Evolutionary conservation across 2,888 invertebrate species (phyloP).

Genomic region (Arenicola marina): DNA sequence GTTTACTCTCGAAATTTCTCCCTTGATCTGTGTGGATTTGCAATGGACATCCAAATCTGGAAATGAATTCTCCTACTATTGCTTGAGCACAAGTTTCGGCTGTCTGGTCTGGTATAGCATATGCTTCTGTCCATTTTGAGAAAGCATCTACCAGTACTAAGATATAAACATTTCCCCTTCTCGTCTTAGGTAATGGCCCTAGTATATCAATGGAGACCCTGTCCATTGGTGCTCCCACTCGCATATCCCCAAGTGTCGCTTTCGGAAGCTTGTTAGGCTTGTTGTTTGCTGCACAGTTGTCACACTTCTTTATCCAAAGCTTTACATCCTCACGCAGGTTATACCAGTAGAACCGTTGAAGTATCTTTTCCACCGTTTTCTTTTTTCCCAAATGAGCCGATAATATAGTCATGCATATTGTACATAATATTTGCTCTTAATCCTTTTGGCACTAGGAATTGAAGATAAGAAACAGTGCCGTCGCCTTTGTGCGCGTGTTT

Average conservation of each 20-base stretch:
- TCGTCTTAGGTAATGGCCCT: constrained; percentile 11
- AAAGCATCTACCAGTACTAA: constrained; percentile 12
- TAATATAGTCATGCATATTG: too few species aligned
- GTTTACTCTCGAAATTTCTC: not conserved
- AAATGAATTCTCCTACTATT: too few species aligned
- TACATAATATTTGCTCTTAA: too few species aligned
- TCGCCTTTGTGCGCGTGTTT: too few species aligned
- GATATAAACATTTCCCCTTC: not conserved
- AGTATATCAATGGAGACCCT: constrained; percentile 1
- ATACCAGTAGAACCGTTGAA: not conserved
- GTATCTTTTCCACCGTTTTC: not conserved
- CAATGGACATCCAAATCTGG: too few species aligned
- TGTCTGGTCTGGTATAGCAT: not conserved
- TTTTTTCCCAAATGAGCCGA: too few species aligned
- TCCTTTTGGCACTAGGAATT: too few species aligned
- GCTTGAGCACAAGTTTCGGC: too few species aligned
- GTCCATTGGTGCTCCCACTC: constrained; percentile 18
- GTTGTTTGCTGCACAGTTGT: constrained; percentile 7
- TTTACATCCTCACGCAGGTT: too few species aligned
- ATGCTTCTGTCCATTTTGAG: constrained; percentile 11
- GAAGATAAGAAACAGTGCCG: too few species aligned
- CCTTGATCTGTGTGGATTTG: too few species aligned
- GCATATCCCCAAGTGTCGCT: constrained; percentile 7
- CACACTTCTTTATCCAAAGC: too few species aligned
- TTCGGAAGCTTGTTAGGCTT: not conserved